Percentiles rank a stretch among this genome's conserved stretches.
Evolutionary conservation across 2,888 invertebrate species (phyloP).

Genomic region (Sepiola atlantica): DNA sequence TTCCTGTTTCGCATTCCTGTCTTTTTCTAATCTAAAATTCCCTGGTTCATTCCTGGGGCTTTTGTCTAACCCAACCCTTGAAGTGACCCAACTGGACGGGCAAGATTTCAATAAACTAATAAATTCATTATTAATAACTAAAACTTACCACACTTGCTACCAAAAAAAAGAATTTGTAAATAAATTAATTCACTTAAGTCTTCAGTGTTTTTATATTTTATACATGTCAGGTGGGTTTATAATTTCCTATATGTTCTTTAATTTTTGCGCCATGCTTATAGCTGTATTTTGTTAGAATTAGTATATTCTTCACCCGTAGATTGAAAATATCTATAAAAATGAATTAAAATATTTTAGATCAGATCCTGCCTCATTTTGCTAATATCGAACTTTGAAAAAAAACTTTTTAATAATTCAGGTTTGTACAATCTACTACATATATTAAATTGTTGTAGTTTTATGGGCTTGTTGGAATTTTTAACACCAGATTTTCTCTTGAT

Average conservation of each 20-base stretch:
- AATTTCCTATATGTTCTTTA: background rate
- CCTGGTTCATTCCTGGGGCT: no score
- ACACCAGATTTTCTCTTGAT: background rate
- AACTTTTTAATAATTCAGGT: background rate
- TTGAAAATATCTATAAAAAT: background rate
- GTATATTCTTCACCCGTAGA: background rate
- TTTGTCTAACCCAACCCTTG: no score
- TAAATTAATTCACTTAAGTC: background rate
- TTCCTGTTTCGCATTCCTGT: no score
- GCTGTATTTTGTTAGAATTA: background rate
- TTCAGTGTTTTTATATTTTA: background rate
- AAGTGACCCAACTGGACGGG: no score
- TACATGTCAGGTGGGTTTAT: background rate
- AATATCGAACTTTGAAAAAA: background rate
- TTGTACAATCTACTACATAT: background rate
- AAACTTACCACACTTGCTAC: no score
- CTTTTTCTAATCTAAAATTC: no score
- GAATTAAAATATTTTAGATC: background rate
- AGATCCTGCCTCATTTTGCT: background rate
- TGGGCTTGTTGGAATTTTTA: background rate
- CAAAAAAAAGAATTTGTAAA: no score
- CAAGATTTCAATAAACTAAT: no score
- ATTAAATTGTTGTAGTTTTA: background rate
- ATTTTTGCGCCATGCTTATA: background rate
- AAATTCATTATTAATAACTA: no score